Evolutionary conservation across 1,140 invertebrate genomes (phyloP).

Genomic region (Rhagoletis zephyria): DNA sequence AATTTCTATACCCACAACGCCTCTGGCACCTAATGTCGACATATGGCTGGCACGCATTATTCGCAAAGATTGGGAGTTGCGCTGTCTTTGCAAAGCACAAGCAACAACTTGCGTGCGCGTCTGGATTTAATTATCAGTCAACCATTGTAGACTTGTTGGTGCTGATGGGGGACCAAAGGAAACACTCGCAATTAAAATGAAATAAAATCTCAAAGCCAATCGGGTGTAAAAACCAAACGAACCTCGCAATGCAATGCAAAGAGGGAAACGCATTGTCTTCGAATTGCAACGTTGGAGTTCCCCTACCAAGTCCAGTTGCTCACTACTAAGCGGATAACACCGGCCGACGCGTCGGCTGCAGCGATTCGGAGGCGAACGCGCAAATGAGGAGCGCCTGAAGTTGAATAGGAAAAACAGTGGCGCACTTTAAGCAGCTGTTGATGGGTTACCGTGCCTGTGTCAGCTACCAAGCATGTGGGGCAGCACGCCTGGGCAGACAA

Average conservation of each 20-base stretch:
- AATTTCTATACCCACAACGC: not conserved
- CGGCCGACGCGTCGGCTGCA: not conserved
- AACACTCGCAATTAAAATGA: slow-evolving; percentile 28
- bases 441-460: not conserved
- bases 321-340: not conserved
- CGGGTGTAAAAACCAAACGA: not conserved
- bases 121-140: slow-evolving; percentile 38
- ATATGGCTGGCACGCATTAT: not conserved
- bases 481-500: not conserved
- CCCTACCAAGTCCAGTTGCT: not conserved
- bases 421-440: slow-evolving; percentile 30
- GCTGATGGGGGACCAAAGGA: slow-evolving; percentile 30
- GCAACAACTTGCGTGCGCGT: not conserved
- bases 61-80: not conserved
- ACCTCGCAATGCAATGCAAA: not conserved
- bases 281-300: slow-evolving; percentile 22
- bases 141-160: slow-evolving; percentile 32
- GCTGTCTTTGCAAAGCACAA: not conserved
- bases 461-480: not conserved
- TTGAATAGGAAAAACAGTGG: not conserved
- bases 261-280: not conserved
- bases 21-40: not conserved
- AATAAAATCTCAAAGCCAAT: slow-evolving; percentile 16
- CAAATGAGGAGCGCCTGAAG: not conserved
- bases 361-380: not conserved